A percentile compares a stretch with the other conserved stretches of the same genome.
phyloP scores from a whole-genome alignment of 2,888 invertebrate species.

The Trypoxylon attenuatum region DNA sequence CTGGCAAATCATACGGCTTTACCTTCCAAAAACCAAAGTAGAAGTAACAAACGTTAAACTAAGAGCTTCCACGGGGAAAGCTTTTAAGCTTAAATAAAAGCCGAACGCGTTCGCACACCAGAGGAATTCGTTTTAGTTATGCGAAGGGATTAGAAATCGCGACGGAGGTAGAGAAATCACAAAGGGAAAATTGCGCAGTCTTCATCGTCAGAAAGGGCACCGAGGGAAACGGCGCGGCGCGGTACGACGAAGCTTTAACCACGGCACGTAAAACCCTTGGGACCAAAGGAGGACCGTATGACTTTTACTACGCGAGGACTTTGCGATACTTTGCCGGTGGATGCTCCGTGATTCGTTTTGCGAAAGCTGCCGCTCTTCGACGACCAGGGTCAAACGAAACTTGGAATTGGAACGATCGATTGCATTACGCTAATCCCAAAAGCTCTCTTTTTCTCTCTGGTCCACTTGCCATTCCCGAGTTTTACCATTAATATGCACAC shows the following conservation, averaged over 20 bases:
- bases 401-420: slow-evolving; percentile 43
- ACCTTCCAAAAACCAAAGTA: too few relatives aligned
- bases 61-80: too few relatives aligned
- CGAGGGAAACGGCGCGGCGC: slow-evolving; percentile 23
- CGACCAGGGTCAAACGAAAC: slow-evolving; percentile 23
- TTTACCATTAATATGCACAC: too few relatives aligned
- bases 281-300: too few relatives aligned
- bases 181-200: slow-evolving; percentile 27
- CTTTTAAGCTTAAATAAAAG: too few relatives aligned
- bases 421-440: background rate
- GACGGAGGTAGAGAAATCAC: slow-evolving; percentile 21
- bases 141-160: too few relatives aligned
- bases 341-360: slow-evolving; percentile 40
- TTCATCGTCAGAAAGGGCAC: slow-evolving; percentile 21
- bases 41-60: too few relatives aligned
- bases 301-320: slow-evolving; percentile 43
- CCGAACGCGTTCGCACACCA: background rate
- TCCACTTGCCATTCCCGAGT: too few relatives aligned
- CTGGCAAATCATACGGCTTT: too few relatives aligned
- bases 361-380: slow-evolving; percentile 9
- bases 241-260: too few relatives aligned
- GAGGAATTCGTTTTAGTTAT: slow-evolving; percentile 30
- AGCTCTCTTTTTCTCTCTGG: too few relatives aligned
- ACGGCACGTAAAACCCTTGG: slow-evolving; percentile 39
- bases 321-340: slow-evolving; percentile 39